Conservation (phyloP, 2,888 invertebrate genomes). For the Volucella zonaria region DNA sequence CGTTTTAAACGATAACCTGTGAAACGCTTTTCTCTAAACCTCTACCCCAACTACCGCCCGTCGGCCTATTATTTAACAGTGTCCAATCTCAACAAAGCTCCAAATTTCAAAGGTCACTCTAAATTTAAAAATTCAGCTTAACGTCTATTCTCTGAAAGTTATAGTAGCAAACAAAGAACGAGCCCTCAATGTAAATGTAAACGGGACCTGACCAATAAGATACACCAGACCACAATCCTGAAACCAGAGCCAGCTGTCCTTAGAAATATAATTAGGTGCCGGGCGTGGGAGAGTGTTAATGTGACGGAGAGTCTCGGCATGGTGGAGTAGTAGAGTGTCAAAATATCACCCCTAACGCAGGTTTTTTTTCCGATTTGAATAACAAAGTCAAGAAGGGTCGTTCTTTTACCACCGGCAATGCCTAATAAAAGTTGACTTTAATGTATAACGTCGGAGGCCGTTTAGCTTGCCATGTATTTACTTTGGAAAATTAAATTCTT, state of each 20-base stretch:
- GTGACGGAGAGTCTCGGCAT: too few species aligned
- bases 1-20: neutral
- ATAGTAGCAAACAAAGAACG: constrained; percentile 9
- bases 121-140: constrained; percentile 14
- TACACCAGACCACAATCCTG: neutral
- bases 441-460: neutral
- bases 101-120: neutral
- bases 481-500: constrained; percentile 36
- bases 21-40: neutral
- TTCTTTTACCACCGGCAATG: neutral
- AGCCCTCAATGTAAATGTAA: neutral
- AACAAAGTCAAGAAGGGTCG: neutral
- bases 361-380: constrained; percentile 10
- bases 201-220: neutral
- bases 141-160: neutral
- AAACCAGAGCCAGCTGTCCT: constrained; percentile 6
- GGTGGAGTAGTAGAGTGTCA: neutral
- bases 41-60: neutral
- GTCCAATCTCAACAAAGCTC: neutral
- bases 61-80: too few species aligned
- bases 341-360: constrained; percentile 15
- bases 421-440: neutral
- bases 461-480: constrained; percentile 12
- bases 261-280: constrained; percentile 24
- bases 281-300: too few species aligned